Conservation (phyloP, 2,113 vertebrate species). For the Elanoides forficatus region DNA sequence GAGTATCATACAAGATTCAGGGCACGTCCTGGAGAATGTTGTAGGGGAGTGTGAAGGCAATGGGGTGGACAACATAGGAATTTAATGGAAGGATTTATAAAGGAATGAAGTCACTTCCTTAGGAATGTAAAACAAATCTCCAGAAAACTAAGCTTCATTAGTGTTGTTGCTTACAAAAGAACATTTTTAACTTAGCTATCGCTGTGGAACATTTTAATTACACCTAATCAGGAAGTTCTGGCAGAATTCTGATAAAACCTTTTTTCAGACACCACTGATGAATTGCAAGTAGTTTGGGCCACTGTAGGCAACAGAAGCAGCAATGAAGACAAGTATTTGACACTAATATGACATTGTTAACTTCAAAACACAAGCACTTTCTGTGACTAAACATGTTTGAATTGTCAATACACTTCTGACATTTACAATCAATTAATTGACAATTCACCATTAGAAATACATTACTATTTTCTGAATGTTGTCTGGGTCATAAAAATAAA, state of each 20-base stretch:
- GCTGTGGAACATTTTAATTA: not conserved
- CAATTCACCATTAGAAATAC: not conserved
- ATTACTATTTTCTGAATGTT: not conserved
- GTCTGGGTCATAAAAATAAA: not conserved
- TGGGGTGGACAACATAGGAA: not conserved
- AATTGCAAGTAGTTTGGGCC: not conserved
- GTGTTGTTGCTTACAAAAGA: not conserved
- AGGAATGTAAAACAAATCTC: not conserved
- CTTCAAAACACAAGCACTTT: not conserved
- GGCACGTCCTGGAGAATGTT: rapidly evolving
- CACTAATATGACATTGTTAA: not conserved
- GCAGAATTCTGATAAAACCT: not conserved
- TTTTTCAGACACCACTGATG: not conserved
- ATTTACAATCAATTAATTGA: not conserved
- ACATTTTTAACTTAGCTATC: not conserved
- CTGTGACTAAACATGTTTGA: not conserved
- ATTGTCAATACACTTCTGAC: not conserved
- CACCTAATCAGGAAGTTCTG: not conserved
- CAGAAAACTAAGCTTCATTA: not conserved
- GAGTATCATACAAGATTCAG: not conserved
- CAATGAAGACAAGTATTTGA: not conserved
- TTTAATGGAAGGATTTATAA: not conserved
- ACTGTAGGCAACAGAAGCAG: not conserved
- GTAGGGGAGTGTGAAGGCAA: not conserved
- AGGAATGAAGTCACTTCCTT: not conserved